These are phyloP conservation scores for Alouatta caraya DNA, from an alignment of 2,797 vertebrate species.

Conservation along the genomic window DNA sequence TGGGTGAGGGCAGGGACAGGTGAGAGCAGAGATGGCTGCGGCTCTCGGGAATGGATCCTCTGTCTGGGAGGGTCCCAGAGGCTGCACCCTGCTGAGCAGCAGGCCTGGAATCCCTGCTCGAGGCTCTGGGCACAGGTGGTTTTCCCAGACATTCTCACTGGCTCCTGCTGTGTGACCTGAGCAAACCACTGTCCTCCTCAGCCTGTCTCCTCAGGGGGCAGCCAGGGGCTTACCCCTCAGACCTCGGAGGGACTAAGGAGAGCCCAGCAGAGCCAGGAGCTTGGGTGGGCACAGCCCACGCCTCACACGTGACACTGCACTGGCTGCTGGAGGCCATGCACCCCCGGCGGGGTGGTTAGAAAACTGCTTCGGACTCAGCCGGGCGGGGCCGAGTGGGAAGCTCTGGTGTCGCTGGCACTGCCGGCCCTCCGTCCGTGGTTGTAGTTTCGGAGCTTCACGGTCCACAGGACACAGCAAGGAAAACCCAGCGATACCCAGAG, in stretches of 20 bases:
- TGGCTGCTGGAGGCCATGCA: not conserved
- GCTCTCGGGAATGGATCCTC: fast-evolving
- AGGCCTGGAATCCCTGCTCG: fast-evolving
- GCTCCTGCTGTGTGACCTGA: fast-evolving
- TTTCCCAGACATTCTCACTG: not conserved
- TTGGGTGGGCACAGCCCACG: not conserved
- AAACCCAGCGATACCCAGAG: not conserved
- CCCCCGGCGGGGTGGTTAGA: not conserved
- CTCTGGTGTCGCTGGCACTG: not conserved
- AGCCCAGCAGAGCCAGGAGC: not conserved
- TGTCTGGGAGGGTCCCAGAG: fast-evolving
- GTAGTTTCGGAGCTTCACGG: not conserved
- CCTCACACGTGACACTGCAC: not conserved
- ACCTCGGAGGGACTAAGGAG: not conserved
- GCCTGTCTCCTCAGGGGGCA: not conserved
- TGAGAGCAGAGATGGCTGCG: no score
- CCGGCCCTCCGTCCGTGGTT: not conserved
- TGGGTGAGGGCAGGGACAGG: no score
- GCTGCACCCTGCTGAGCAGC: not conserved
- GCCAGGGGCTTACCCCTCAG: not conserved
- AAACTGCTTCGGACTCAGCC: fast-evolving
- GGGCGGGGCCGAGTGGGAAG: fast-evolving
- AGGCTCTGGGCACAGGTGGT: not conserved
- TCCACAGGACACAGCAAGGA: not conserved
- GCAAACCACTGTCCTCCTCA: not conserved